Percentiles rank a stretch among this genome's conserved stretches.
Conservation (phyloP, 2,113 vertebrate genomes). For the Sclerurus mexicanus region DNA sequence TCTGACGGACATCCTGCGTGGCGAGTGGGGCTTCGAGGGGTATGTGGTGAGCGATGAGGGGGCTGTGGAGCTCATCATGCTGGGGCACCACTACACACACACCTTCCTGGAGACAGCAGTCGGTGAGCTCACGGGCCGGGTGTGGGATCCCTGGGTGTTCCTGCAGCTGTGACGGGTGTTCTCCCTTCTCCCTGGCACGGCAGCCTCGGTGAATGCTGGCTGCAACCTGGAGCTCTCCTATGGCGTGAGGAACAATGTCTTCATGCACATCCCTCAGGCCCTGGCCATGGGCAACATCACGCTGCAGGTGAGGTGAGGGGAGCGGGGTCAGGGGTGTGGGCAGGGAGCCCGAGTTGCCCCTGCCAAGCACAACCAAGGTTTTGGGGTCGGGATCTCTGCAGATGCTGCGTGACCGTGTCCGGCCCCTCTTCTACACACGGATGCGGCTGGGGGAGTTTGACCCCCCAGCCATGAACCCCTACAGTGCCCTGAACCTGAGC, state of each 20-base stretch:
- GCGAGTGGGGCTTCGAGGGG: conserved; percentile 69
- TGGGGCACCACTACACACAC: conserved; percentile 47
- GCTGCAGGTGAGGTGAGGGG: not conserved
- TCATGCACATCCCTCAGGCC: conserved; percentile 49
- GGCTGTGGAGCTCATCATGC: conserved; percentile 68
- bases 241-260: conserved; percentile 37
- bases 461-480: conserved; percentile 68
- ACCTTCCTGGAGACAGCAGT: conserved; percentile 61
- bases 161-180: accelerated
- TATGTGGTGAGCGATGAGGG: conserved; percentile 71
- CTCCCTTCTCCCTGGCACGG: not conserved
- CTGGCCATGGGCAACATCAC: conserved; percentile 66
- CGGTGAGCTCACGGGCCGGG: not conserved
- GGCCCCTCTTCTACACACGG: conserved; percentile 66
- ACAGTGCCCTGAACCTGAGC: conserved; percentile 25
- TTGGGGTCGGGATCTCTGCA: not conserved
- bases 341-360: not conserved
- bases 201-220: conserved; percentile 48
- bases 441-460: conserved; percentile 71
- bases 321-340: accelerated
- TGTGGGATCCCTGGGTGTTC: accelerated
- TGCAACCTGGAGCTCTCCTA: conserved; percentile 68
- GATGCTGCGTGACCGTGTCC: conserved; percentile 49
- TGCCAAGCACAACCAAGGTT: accelerated
- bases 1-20: conserved; percentile 60